These are phyloP conservation scores for Tretioscincus oriximinensis DNA, from an alignment of 2,113 vertebrate species.

Conservation along the genomic window DNA sequence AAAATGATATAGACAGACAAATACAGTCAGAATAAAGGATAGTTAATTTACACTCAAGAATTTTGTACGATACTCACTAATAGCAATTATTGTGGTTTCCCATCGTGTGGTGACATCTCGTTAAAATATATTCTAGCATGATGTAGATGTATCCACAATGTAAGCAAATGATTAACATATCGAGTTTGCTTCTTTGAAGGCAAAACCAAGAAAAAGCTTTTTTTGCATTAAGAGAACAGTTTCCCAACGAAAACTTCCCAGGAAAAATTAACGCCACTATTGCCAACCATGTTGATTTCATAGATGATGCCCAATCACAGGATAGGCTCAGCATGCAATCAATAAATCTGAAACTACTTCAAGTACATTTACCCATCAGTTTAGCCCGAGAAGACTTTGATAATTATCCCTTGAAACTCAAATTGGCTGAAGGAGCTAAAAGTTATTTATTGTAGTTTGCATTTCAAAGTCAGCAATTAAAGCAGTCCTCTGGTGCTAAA, in stretches of 20 bases:
- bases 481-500: background rate
- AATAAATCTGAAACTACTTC: background rate
- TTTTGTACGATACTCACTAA: background rate
- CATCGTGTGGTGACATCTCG: background rate
- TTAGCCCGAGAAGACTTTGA: background rate
- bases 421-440: background rate
- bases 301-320: background rate
- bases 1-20: no score
- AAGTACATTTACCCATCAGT: background rate
- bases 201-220: no score
- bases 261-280: no score
- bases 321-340: background rate
- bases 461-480: background rate
- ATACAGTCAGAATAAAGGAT: background rate
- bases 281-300: background rate
- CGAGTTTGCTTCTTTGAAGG: no score
- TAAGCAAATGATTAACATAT: background rate
- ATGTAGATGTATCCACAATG: background rate
- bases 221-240: no score
- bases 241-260: background rate
- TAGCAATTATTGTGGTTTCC: background rate
- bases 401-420: background rate
- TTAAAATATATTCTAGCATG: background rate
- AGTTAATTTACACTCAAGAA: background rate
- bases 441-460: background rate